A percentile compares a stretch with the other conserved stretches of the same genome.
Evolutionary conservation across 2,888 invertebrate species (phyloP).

Genomic region (Nymphalis c-album): DNA sequence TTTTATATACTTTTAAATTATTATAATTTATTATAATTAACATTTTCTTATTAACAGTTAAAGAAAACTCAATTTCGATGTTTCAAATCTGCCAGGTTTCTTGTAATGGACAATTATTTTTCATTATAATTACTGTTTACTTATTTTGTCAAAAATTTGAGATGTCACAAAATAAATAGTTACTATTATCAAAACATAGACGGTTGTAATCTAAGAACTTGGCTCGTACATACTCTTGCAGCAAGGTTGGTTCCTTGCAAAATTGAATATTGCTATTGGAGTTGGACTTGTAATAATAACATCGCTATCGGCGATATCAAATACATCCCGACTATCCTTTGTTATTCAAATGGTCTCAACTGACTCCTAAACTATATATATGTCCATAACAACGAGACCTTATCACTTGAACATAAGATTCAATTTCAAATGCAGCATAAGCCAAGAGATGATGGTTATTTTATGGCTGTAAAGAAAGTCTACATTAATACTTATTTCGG

Average conservation of each 20-base stretch:
- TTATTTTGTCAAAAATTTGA: too few species aligned
- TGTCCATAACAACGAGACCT: conserved; percentile 4
- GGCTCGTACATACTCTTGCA: neutral
- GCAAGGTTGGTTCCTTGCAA: neutral
- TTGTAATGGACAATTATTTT: too few species aligned
- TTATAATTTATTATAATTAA: too few species aligned
- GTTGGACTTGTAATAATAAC: conserved; percentile 22
- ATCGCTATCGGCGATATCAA: conserved; percentile 33
- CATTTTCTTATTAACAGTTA: too few species aligned
- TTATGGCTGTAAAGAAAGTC: conserved; percentile 25
- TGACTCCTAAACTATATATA: conserved; percentile 3
- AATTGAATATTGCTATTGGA: conserved; percentile 13
- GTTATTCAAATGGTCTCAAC: conserved; percentile 35
- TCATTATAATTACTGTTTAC: too few species aligned
- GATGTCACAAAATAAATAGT: too few species aligned
- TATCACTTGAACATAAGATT: neutral
- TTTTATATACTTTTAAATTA: too few species aligned
- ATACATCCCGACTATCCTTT: conserved; percentile 30
- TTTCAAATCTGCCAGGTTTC: too few species aligned
- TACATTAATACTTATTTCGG: conserved; percentile 40
- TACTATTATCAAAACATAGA: too few species aligned
- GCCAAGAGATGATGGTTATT: conserved; percentile 9
- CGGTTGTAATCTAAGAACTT: neutral
- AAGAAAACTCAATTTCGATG: too few species aligned
- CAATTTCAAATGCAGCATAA: conserved; percentile 5